phyloP scores from a whole-genome alignment of 2,888 invertebrate genomes.

The Netelia inedita region DNA sequence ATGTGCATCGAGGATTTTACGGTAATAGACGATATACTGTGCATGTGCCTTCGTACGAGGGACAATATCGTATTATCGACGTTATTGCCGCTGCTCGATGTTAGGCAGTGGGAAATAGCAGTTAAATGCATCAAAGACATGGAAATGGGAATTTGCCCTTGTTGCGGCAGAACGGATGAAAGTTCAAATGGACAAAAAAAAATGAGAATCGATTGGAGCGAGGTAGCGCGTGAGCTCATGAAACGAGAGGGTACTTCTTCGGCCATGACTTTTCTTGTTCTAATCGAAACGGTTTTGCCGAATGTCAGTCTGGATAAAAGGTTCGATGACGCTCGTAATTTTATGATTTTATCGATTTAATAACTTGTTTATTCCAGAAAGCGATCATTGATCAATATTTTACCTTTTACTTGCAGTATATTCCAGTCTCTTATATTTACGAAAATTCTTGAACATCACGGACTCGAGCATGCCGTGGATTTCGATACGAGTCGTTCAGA shows the following conservation, averaged over 20 bases:
- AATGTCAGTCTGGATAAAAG: constrained; percentile 87
- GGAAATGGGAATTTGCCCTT: constrained; percentile 87
- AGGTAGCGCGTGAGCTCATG: constrained; percentile 87
- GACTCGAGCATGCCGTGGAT: constrained; percentile 77
- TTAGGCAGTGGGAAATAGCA: constrained; percentile 88
- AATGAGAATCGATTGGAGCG: constrained; percentile 87
- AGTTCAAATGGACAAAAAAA: constrained; percentile 20
- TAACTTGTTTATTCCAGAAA: constrained; percentile 32
- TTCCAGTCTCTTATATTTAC: constrained; percentile 82
- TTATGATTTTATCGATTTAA: constrained; percentile 7
- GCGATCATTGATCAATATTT: background rate
- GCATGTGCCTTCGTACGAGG: constrained; percentile 88
- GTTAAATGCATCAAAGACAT: constrained; percentile 87
- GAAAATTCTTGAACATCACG: constrained; percentile 80
- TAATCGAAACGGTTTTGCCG: constrained; percentile 87
- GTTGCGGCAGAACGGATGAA: constrained; percentile 86
- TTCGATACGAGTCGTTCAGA: constrained; percentile 73
- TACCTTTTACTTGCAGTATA: constrained; percentile 74
- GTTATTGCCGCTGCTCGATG: constrained; percentile 86
- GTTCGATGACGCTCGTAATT: constrained; percentile 55
- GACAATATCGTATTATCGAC: constrained; percentile 87
- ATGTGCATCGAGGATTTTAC: constrained; percentile 85
- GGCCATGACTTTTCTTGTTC: constrained; percentile 87
- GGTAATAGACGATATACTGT: constrained; percentile 85
- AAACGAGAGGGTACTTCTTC: constrained; percentile 88